These are phyloP conservation scores for Zaprionus davidi DNA, from an alignment of 1,140 invertebrate species.

Conservation along the genomic window DNA sequence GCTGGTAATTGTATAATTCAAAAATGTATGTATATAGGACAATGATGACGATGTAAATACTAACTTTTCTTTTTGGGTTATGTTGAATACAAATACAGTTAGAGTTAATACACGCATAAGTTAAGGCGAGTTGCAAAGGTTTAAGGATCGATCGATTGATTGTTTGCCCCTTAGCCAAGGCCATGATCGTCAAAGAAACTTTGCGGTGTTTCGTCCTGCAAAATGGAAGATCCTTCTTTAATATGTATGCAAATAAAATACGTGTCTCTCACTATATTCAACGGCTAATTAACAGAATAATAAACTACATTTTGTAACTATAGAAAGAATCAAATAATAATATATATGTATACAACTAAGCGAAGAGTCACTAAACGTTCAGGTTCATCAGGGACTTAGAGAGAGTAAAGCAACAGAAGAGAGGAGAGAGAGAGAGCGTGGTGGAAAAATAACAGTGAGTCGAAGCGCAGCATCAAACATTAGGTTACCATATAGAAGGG, in stretches of 20 bases:
- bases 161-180: slow-evolving; percentile 89
- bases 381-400: slow-evolving; percentile 15
- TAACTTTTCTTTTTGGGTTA: slow-evolving; percentile 49
- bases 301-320: slow-evolving; percentile 2
- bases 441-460: slow-evolving; percentile 36
- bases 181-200: slow-evolving; percentile 99
- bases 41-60: slow-evolving; percentile 48
- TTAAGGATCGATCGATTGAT: slow-evolving; percentile 24
- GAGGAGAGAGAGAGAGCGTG: slow-evolving; percentile 22
- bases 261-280: slow-evolving; percentile 9
- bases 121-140: slow-evolving; percentile 74
- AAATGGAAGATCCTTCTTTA: slow-evolving; percentile 85
- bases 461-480: slow-evolving; percentile 36
- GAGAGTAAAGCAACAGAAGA: slow-evolving; percentile 15
- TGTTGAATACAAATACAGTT: slow-evolving; percentile 54
- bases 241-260: slow-evolving; percentile 49
- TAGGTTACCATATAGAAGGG: slow-evolving; percentile 37
- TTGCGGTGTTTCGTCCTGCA: slow-evolving; percentile 99
- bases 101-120: slow-evolving; percentile 60
- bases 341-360: slow-evolving; percentile 7
- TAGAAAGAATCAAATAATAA: background rate
- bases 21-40: slow-evolving; percentile 38
- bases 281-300: slow-evolving; percentile 19
- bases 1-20: slow-evolving; percentile 42
- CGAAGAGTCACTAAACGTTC: slow-evolving; percentile 17